Percentiles rank a stretch among this genome's conserved stretches.
These are phyloP conservation scores for Drosophila rufa DNA, from an alignment of 1,140 invertebrate species.

Conservation along the genomic window DNA sequence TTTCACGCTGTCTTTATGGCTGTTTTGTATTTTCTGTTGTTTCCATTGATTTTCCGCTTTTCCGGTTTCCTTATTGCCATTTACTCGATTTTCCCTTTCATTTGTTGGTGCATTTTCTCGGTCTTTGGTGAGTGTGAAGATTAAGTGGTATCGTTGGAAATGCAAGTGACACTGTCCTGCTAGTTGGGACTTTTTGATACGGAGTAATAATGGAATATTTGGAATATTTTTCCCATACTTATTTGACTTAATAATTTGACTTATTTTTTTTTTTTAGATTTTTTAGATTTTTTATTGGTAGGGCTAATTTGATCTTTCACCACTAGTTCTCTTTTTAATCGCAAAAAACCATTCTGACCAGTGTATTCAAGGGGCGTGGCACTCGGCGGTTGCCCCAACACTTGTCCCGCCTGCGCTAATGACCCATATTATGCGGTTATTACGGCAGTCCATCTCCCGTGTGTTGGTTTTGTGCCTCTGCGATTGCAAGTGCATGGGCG, in stretches of 20 bases:
- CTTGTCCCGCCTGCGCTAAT: constrained; percentile 53
- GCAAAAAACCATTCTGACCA: neutral
- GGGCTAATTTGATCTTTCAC: no score
- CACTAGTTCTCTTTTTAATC: neutral
- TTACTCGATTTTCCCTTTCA: constrained; percentile 3
- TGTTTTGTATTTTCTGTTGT: neutral
- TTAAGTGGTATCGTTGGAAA: constrained; percentile 57
- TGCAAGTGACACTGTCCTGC: constrained; percentile 27
- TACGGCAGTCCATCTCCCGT: constrained; percentile 6
- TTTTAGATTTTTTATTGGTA: no score
- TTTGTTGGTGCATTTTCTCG: constrained; percentile 17
- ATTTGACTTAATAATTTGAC: no score
- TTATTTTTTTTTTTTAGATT: no score
- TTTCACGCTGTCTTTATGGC: constrained; percentile 8
- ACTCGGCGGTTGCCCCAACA: constrained; percentile 26
- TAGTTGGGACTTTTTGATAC: neutral
- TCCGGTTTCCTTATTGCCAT: constrained; percentile 8
- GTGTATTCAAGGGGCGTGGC: constrained; percentile 59
- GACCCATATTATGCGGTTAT: constrained; percentile 65
- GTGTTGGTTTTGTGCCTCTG: neutral
- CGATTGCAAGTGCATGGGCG: constrained; percentile 41
- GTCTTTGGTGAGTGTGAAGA: constrained; percentile 38
- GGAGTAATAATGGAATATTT: no score
- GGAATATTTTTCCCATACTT: no score
- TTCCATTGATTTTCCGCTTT: neutral